Conservation (phyloP, 2,888 invertebrate species). For the Athalia rosae region DNA sequence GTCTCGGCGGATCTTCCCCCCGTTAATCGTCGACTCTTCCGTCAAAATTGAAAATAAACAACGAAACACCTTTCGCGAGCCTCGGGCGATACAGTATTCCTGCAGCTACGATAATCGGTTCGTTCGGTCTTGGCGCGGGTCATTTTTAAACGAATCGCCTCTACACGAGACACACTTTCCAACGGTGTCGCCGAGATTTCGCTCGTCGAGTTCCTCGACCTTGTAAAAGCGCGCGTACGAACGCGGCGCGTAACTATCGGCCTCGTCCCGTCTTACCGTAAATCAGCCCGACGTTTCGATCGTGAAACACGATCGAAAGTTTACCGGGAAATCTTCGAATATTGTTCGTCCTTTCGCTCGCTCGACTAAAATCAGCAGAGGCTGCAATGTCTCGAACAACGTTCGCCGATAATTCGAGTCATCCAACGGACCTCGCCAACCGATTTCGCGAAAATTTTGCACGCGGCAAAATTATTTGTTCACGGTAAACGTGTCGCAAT, state of each 20-base stretch:
- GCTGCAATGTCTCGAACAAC: too few relatives aligned
- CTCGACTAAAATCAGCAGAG: too few relatives aligned
- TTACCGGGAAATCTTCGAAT: not conserved
- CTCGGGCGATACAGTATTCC: too few relatives aligned
- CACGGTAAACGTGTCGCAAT: too few relatives aligned
- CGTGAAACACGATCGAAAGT: not conserved
- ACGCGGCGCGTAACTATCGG: not conserved
- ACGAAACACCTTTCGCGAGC: not conserved
- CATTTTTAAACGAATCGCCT: not conserved
- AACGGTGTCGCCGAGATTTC: slow-evolving; percentile 21
- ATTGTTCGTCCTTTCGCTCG: not conserved
- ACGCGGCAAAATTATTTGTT: too few relatives aligned
- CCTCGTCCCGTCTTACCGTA: slow-evolving; percentile 8
- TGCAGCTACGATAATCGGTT: not conserved
- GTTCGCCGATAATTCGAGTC: too few relatives aligned
- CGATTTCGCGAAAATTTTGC: too few relatives aligned
- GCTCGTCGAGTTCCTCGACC: slow-evolving; percentile 10
- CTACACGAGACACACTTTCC: not conserved
- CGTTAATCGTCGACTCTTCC: not conserved
- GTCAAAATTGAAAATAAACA: not conserved
- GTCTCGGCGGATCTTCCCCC: too few relatives aligned
- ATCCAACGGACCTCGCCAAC: too few relatives aligned
- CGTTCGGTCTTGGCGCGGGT: not conserved
- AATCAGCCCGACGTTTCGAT: not conserved
- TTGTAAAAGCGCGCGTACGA: slow-evolving; percentile 3